Evolutionary conservation across 2,113 vertebrate species (phyloP).

Genomic region (Actenoides lindsayi): DNA sequence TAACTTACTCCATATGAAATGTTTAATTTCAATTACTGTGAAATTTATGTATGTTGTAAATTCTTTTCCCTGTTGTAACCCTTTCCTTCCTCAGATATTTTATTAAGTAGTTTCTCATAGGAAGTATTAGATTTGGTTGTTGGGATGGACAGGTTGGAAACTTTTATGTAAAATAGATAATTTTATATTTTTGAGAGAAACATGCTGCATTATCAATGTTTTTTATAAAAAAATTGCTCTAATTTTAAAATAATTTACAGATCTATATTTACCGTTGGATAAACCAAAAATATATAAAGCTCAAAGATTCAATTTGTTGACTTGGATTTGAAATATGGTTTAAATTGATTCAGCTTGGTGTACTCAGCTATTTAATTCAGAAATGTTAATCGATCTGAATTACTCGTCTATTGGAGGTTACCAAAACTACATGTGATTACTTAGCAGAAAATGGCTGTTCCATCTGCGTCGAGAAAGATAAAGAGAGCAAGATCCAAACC

Average conservation of each 20-base stretch:
- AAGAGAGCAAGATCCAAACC: background rate
- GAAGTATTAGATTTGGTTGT: constrained; percentile 65
- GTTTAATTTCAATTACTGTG: constrained; percentile 86
- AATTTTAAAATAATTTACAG: constrained; percentile 74
- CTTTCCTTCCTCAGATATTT: constrained; percentile 65
- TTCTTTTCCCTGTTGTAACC: constrained; percentile 61
- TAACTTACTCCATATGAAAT: constrained; percentile 80
- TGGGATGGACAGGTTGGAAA: constrained; percentile 65
- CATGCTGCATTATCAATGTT: constrained; percentile 73
- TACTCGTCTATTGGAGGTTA: constrained; percentile 27
- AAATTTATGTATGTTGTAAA: constrained; percentile 78
- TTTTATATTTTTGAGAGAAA: constrained; percentile 81
- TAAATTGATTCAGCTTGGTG: background rate
- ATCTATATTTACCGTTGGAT: constrained; percentile 70
- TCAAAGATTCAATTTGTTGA: constrained; percentile 36
- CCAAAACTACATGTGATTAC: background rate
- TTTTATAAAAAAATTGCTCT: constrained; percentile 69
- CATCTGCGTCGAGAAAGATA: background rate
- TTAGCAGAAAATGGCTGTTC: background rate
- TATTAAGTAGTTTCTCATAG: constrained; percentile 66
- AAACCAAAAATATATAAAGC: constrained; percentile 69
- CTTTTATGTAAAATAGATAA: constrained; percentile 76
- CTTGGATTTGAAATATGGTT: constrained; percentile 48
- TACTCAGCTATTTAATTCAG: constrained; percentile 34
- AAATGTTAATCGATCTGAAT: background rate